Evolutionary conservation across 2,113 vertebrate genomes (phyloP).

Genomic region (Aldabrachelys gigantea): DNA sequence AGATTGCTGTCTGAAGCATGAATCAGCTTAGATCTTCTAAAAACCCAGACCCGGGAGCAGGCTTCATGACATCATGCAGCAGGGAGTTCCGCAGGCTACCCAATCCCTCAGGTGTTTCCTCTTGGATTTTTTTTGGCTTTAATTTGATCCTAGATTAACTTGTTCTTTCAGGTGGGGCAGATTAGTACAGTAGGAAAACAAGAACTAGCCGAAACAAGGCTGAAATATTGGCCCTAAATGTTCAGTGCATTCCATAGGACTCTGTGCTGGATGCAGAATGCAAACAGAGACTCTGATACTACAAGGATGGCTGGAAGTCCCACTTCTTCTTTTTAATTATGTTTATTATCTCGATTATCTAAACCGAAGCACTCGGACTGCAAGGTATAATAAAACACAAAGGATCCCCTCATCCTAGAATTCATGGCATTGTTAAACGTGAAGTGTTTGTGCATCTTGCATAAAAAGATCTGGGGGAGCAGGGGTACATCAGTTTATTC

Average conservation of each 20-base stretch:
- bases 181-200: not conserved
- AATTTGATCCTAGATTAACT: not conserved
- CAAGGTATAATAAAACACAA: not conserved
- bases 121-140: not conserved
- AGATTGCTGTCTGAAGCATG: not conserved
- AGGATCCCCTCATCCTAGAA: not conserved
- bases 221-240: not conserved
- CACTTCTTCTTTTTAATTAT: not conserved
- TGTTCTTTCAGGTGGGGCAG: not conserved
- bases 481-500: not conserved
- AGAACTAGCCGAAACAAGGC: not conserved
- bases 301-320: not conserved
- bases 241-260: not conserved
- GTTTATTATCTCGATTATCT: not conserved
- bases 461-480: not conserved
- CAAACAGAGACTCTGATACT: not conserved
- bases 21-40: not conserved
- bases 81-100: not conserved
- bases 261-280: not conserved
- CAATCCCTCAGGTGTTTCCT: not conserved
- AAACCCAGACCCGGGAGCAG: not conserved
- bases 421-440: not conserved
- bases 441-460: not conserved
- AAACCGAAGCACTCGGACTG: not conserved
- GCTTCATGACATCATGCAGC: not conserved